phyloP scores from a whole-genome alignment of 1,140 invertebrate species.

The Plutomurus gul region DNA sequence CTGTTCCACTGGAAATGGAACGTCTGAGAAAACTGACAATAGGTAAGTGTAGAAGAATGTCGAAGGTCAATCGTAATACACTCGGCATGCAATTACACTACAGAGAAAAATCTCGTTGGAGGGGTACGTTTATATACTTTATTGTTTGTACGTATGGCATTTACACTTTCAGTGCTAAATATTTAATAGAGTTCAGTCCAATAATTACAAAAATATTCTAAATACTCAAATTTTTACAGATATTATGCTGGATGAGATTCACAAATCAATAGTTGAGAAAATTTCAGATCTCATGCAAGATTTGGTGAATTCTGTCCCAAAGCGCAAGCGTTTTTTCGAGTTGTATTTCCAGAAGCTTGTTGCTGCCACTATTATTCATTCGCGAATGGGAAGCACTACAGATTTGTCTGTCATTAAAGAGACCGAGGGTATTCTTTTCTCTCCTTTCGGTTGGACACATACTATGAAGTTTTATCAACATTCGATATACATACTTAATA shows the following conservation, averaged over 20 bases:
- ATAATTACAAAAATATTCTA: neutral
- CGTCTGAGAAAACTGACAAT: constrained; percentile 32
- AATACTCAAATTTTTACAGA: constrained; percentile 6
- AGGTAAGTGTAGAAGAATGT: constrained; percentile 1
- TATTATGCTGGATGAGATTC: neutral
- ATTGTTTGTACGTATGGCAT: neutral
- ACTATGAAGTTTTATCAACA: too few species aligned
- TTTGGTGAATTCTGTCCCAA: constrained; percentile 28
- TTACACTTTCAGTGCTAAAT: neutral
- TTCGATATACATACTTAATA: too few species aligned
- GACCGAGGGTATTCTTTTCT: constrained; percentile 40
- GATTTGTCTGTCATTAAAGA: constrained; percentile 25
- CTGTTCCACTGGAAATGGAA: constrained; percentile 26
- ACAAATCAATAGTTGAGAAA: neutral
- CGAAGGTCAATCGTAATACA: neutral
- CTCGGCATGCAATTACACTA: constrained; percentile 40
- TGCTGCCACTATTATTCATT: constrained; percentile 1
- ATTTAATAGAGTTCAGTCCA: too few species aligned
- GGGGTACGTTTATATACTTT: neutral
- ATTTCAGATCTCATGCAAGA: neutral
- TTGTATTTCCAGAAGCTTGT: constrained; percentile 38
- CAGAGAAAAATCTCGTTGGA: neutral
- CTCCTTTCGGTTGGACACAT: too few species aligned
- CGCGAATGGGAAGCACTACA: constrained; percentile 30
- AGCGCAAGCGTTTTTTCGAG: constrained; percentile 13